These are phyloP conservation scores for Darevskia mixta DNA, from an alignment of 2,797 vertebrate genomes.

Conservation along the genomic window DNA sequence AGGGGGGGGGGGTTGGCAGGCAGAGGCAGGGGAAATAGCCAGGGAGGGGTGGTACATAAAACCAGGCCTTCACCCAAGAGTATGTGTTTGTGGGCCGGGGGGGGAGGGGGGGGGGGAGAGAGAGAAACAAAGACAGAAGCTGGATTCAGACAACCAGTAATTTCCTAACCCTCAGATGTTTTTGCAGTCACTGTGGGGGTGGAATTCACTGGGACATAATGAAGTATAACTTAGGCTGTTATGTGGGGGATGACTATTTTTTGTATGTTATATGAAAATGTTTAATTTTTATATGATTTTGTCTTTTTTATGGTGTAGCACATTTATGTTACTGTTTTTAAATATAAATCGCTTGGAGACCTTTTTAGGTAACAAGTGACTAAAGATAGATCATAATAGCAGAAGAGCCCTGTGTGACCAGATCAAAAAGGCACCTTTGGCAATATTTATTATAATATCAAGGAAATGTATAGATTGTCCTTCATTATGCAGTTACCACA, in stretches of 20 bases:
- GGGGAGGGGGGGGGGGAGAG: neutral
- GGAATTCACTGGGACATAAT: neutral
- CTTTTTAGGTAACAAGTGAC: too few relatives aligned
- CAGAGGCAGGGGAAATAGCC: neutral
- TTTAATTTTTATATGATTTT: too few relatives aligned
- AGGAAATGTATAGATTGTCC: too few relatives aligned
- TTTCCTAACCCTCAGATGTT: neutral
- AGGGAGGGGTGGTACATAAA: neutral
- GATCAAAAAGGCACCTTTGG: neutral
- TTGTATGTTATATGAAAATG: too few relatives aligned
- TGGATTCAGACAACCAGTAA: neutral
- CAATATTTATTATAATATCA: neutral
- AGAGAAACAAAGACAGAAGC: neutral
- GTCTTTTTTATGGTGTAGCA: too few relatives aligned
- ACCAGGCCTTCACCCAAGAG: neutral
- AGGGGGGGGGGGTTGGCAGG: too few relatives aligned
- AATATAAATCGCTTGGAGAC: too few relatives aligned
- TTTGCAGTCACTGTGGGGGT: neutral
- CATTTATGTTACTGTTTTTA: too few relatives aligned
- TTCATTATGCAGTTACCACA: too few relatives aligned
- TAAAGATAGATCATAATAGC: too few relatives aligned
- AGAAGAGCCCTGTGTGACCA: neutral
- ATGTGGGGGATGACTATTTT: too few relatives aligned
- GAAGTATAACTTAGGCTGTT: neutral
- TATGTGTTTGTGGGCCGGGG: neutral